Percentiles rank a stretch among this genome's conserved stretches.
phyloP scores from a whole-genome alignment of 2,797 vertebrate genomes.

The Scyliorhinus canicula region DNA sequence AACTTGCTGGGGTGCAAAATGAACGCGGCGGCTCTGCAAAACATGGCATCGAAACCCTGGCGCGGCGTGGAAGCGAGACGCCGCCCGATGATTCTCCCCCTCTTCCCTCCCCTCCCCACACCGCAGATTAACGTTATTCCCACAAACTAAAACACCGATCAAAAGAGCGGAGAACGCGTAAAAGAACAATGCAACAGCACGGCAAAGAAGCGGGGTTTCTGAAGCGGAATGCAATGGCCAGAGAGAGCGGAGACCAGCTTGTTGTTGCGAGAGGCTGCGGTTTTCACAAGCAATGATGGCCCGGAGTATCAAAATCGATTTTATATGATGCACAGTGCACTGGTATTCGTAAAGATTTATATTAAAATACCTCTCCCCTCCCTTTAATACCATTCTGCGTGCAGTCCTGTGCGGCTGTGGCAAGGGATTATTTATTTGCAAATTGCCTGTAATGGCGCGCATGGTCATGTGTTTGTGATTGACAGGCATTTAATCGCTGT shows the following conservation, averaged over 20 bases:
- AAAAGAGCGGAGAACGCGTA: slow-evolving; percentile 29
- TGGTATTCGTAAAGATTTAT: slow-evolving; percentile 34
- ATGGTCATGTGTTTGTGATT: slow-evolving; percentile 34
- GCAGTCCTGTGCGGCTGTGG: neutral
- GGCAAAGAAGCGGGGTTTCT: slow-evolving; percentile 30
- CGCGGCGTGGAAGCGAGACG: neutral
- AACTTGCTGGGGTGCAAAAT: neutral
- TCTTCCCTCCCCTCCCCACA: too few relatives aligned
- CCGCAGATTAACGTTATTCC: neutral
- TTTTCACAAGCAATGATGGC: slow-evolving; percentile 55
- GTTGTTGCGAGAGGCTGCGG: neutral
- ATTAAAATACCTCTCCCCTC: slow-evolving; percentile 10
- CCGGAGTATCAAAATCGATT: slow-evolving; percentile 31
- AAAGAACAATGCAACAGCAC: neutral
- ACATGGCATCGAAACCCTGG: neutral
- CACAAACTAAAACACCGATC: neutral
- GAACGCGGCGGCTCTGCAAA: neutral
- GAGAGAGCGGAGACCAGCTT: neutral
- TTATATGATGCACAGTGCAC: slow-evolving; percentile 34
- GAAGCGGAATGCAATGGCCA: slow-evolving; percentile 16
- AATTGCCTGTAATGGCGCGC: slow-evolving; percentile 27
- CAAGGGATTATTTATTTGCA: slow-evolving; percentile 1
- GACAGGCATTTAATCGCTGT: neutral
- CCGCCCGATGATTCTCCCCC: neutral
- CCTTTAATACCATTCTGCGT: neutral